A percentile compares a stretch with the other conserved stretches of the same genome.
phyloP scores from a whole-genome alignment of 2,113 vertebrate genomes.

The Cynoglossus semilaevis region DNA sequence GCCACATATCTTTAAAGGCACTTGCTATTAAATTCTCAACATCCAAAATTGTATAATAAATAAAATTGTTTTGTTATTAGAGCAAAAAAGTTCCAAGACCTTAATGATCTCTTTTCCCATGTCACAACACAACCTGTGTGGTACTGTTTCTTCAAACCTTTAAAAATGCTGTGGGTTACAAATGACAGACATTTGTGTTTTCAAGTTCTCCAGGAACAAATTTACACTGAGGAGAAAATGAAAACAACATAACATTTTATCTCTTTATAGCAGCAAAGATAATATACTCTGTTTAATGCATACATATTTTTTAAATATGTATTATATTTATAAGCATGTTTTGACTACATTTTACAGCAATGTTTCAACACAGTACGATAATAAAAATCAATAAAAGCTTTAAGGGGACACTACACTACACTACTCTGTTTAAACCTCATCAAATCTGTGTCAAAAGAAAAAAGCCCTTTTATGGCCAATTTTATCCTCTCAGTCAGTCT shows the following conservation, averaged over 20 bases:
- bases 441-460: no score
- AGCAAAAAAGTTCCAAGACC: not conserved
- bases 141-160: no score
- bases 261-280: not conserved
- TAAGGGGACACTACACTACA: no score
- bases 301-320: not conserved
- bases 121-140: no score
- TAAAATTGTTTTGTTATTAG: no score
- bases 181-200: conserved; percentile 1
- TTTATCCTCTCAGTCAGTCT: no score
- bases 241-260: conserved; percentile 1
- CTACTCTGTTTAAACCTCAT: no score
- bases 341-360: conserved; percentile 6
- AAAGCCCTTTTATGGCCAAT: no score
- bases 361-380: conserved; percentile 4
- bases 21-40: conserved; percentile 29
- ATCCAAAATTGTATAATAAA: no score
- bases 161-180: no score
- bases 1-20: conserved; percentile 54
- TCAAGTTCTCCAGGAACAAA: conserved; percentile 39
- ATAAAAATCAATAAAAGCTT: not conserved
- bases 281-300: not conserved
- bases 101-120: no score
- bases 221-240: conserved; percentile 8
- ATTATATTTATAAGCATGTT: not conserved